Percentiles rank a stretch among this genome's conserved stretches.
These are phyloP conservation scores for Pongo pygmaeus DNA, from an alignment of 2,113 vertebrate species.

Conservation along the genomic window DNA sequence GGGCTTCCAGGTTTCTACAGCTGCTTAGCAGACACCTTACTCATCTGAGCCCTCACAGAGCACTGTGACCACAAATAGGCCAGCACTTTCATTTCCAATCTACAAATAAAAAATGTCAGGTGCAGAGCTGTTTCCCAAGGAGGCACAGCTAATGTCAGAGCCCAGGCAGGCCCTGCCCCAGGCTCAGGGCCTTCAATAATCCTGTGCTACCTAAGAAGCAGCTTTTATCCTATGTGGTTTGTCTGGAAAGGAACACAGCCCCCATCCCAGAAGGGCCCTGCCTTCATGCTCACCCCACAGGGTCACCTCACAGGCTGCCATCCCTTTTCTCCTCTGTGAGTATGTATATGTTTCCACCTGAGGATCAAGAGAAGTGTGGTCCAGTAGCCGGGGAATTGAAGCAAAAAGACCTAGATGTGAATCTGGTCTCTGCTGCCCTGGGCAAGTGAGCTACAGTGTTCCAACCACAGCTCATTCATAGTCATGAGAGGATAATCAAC, in stretches of 20 bases:
- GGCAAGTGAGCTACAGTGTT: not conserved
- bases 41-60: not conserved
- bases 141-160: not conserved
- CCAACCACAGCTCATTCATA: not conserved
- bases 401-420: not conserved
- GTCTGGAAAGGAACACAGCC: not conserved
- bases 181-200: not conserved
- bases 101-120: not conserved
- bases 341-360: not conserved
- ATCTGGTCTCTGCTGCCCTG: not conserved
- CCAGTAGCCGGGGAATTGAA: not conserved
- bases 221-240: not conserved
- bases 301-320: not conserved
- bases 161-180: not conserved
- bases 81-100: not conserved
- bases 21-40: not conserved
- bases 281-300: not conserved
- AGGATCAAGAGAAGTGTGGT: not conserved
- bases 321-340: not conserved
- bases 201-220: not conserved
- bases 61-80: not conserved
- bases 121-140: not conserved
- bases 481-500: no score
- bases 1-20: not conserved
- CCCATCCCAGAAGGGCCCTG: not conserved